Base-by-base conservation (phyloP, 2,888 invertebrate genomes). In the Cybosia mesomella region DNA sequence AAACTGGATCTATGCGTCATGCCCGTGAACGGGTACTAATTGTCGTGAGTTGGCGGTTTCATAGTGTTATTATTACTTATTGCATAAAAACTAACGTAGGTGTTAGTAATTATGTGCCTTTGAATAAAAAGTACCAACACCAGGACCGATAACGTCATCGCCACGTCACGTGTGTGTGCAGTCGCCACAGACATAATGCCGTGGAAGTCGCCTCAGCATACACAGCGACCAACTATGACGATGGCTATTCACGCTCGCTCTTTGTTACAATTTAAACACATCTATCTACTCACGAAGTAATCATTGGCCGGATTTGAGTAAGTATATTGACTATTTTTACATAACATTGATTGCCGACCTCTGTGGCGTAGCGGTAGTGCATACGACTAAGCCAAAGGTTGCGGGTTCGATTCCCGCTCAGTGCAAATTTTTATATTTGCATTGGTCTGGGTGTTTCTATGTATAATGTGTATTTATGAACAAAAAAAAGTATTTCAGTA, bases 1-100 rank as follows among this genome's bases (percentile, higher is more conserved):
- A 49, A 49, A 49, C 49, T 49, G n/a, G n/a, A 49, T 49, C 49
- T 49, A 49, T 49, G 49, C 49, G 49, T 49, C 49, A n/a, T 49
- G 49, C 49, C 49, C 49, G 49, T 49, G 49, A n/a, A 49, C 49
- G 49, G n/a, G 49, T n/a, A n/a, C 49, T 49, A 49, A 49, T 49
- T 49, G 49, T 49, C 49, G 49, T 49, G 49, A 49, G n/a, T 49
- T 49, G 49, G n/a, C n/a, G 49, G 49, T 49, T 49, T 49, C 49
- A 43, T 43, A 49, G n/a, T 49, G 49, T 49, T 49, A 49, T 49
- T 49, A 49, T 49, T 49, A 49, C 18, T n/a, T 49, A 49, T 49
- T 49, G 18, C n/a, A 49, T 49, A 49, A 49, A 49, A 49, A 49
- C 49, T n/a, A 49, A 9, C 49, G 49, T 49, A n/a, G 49, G 49